Evolutionary conservation across 2,888 invertebrate genomes (phyloP).

Genomic region (Blastobasis adustella): DNA sequence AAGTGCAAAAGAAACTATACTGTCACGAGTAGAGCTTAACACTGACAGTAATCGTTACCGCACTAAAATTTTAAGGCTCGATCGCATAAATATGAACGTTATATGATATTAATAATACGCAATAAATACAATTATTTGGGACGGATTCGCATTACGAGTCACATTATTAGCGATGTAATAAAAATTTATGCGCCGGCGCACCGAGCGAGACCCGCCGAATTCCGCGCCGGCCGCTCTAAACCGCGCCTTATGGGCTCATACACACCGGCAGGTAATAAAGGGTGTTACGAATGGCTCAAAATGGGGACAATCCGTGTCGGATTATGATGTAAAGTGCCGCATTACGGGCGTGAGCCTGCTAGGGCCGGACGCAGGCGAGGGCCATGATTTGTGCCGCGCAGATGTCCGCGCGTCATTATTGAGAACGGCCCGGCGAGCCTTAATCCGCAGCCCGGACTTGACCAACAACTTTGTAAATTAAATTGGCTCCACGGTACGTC

Average conservation of each 20-base stretch:
- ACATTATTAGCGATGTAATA: conserved; percentile 22
- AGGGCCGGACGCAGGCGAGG: too few species aligned
- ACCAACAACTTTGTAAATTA: conserved; percentile 68
- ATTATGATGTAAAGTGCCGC: background rate
- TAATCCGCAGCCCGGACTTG: conserved; percentile 45
- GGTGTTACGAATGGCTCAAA: background rate
- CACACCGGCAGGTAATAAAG: background rate
- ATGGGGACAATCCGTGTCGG: background rate
- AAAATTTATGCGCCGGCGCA: conserved; percentile 28
- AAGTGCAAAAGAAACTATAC: too few species aligned
- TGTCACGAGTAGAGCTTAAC: too few species aligned
- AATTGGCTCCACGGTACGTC: conserved; percentile 55
- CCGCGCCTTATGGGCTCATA: too few species aligned
- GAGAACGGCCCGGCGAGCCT: conserved; percentile 31
- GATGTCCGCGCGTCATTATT: conserved; percentile 46
- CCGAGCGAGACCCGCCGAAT: background rate
- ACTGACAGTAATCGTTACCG: background rate
- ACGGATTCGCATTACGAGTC: conserved; percentile 12
- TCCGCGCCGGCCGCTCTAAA: too few species aligned
- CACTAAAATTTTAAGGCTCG: background rate
- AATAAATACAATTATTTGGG: conserved; percentile 25
- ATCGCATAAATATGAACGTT: conserved; percentile 2
- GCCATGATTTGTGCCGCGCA: conserved; percentile 30
- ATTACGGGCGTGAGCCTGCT: too few species aligned
- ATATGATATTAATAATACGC: conserved; percentile 13